Evolutionary conservation across 2,888 invertebrate species (phyloP).

Genomic region (Meghimatium bilineatum): DNA sequence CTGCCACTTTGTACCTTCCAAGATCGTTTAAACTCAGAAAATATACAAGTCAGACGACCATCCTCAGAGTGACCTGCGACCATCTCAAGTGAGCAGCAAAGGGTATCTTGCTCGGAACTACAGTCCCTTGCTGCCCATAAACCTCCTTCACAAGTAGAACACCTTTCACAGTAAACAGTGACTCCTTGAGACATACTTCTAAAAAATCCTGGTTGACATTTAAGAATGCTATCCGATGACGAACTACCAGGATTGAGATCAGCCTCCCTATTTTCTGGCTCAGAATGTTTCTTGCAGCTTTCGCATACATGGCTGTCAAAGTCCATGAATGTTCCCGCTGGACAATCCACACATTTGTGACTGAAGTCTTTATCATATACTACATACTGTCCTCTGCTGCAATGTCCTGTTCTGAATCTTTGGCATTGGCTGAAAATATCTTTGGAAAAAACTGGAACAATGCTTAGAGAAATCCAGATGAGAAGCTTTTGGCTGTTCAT

Average conservation of each 20-base stretch:
- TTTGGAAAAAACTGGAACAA: not conserved
- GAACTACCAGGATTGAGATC: not conserved
- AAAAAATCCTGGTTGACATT: not conserved
- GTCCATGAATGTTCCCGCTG: not conserved
- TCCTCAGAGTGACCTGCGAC: not conserved
- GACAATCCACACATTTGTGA: not conserved
- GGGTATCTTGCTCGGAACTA: not conserved
- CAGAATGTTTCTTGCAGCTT: not conserved
- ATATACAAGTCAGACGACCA: not conserved
- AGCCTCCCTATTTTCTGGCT: not conserved
- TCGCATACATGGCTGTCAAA: conserved; percentile 17
- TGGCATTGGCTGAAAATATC: not conserved
- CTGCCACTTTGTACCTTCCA: not conserved
- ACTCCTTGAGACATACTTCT: not conserved
- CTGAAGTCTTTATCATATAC: not conserved
- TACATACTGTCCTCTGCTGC: not conserved
- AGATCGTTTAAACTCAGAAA: too few species aligned
- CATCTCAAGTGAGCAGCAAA: conserved; percentile 3
- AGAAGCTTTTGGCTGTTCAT: not conserved
- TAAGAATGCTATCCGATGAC: not conserved
- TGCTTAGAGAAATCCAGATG: not conserved
- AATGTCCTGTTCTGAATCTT: not conserved
- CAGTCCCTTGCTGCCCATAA: not conserved
- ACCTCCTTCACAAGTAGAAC: not conserved
- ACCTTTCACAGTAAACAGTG: not conserved